These are phyloP conservation scores for Strigamia maritima DNA, from an alignment of 2,888 invertebrate species.

Conservation along the genomic window DNA sequence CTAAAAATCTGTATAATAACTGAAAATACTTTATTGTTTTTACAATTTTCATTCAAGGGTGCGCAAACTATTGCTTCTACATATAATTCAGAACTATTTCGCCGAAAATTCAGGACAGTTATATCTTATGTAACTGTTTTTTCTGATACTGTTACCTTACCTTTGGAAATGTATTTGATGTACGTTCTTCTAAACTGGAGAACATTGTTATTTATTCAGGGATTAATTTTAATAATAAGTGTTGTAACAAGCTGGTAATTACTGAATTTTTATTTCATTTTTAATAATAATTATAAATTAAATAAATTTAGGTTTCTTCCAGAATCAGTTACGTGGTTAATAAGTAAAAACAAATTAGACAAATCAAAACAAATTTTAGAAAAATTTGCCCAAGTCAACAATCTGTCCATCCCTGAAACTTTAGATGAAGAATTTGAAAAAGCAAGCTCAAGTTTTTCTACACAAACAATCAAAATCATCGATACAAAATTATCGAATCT, in stretches of 20 bases:
- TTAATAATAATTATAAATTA: too few relatives aligned
- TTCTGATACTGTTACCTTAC: background rate
- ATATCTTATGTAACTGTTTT: background rate
- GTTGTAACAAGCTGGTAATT: background rate
- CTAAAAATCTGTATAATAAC: too few relatives aligned
- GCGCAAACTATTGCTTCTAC: background rate
- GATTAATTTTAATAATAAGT: background rate
- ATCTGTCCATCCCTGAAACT: background rate
- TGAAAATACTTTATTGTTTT: too few relatives aligned
- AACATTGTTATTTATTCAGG: background rate
- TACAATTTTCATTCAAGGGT: background rate
- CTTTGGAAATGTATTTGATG: background rate
- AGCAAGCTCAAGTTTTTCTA: background rate
- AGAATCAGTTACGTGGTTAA: background rate
- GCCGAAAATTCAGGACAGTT: background rate
- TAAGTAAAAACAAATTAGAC: background rate
- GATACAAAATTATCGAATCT: background rate
- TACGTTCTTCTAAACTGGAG: background rate
- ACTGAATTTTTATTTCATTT: too few relatives aligned
- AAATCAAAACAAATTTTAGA: background rate
- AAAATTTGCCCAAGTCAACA: background rate
- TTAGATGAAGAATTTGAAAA: background rate
- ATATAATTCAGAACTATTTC: slow-evolving; percentile 26
- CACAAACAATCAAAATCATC: background rate
- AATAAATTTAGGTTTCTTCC: background rate